Base-by-base conservation (phyloP, 2,113 vertebrate species). In the Gadus chalcogrammus region DNA sequence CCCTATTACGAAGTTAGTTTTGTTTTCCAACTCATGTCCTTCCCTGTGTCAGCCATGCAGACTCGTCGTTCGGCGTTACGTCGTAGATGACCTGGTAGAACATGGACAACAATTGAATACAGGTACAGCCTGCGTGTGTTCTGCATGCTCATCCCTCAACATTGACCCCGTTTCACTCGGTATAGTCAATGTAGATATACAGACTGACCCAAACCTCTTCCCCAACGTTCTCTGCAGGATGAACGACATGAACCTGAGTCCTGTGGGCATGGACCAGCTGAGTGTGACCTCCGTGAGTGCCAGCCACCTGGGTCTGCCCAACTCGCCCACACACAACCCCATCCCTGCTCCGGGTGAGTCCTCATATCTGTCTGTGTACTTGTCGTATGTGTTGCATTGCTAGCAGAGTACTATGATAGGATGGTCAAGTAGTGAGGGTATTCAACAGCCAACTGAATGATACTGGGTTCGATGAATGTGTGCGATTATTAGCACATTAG, bases 201-300 rank as follows among this genome's bases (percentile, higher is more conserved):
- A 48, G 42, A 42, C 52, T 53, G 9, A 55, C 3, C 16, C 12
- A 55, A 13, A 4, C 11, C 18, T 22, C 60, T 22, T 22, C 63
- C 35, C 8, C 38, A 11, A 48, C n/a, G 7, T 18, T 22, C 18
- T 58, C 20, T 56, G 13, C 73, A 99, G 96, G 82, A 99, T 99
- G 97, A 99, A 99, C 85, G 97, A 99, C 77, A 95, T 98, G 93
- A 98, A 96, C 89, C 88, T 99, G 84, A 98, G 94, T 85, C 92
- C 95, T 31, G 95, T 98, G 88, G 97, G 97, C 86, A 99, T 99
- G 97, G 97, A 99, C 88, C 96, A 97, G 89, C 93, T 99, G 84
- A 94, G 93, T 72, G 93, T 96, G 70, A 91, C 97, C 71, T 94
- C 96, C 11, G 96, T 97, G 84, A 95, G 93, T 90, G 94, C 94